phyloP scores from a whole-genome alignment of 2,797 vertebrate genomes.

The Dermochelys coriacea region DNA sequence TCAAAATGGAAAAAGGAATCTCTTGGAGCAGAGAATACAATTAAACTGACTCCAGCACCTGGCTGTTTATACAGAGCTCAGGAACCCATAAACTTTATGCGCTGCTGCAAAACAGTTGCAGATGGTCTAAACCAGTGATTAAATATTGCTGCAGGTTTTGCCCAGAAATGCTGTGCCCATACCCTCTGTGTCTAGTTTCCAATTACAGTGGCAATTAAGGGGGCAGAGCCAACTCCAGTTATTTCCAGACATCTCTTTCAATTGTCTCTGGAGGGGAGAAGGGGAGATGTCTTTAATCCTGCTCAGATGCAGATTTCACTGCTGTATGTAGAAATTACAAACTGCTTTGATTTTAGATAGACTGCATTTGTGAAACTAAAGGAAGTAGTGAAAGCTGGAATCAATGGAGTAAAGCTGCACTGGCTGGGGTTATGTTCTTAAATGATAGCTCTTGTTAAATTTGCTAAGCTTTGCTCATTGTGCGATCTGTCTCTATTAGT shows the following conservation, averaged over 20 bases:
- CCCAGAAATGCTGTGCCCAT: conserved; percentile 46
- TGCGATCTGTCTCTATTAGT: not conserved
- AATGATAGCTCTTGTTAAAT: not conserved
- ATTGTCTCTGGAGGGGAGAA: conserved; percentile 8
- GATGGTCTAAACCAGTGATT: conserved; percentile 75
- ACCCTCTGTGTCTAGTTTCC: conserved; percentile 49
- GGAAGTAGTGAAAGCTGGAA: not conserved
- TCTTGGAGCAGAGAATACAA: conserved; percentile 36
- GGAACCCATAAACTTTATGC: conserved; percentile 66
- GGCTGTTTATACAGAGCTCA: conserved; percentile 60
- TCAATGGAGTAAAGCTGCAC: rapidly evolving
- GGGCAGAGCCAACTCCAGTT: conserved; percentile 46
- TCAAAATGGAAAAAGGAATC: conserved; percentile 45
- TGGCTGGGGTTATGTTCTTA: not conserved
- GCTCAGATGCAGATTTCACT: conserved; percentile 35
- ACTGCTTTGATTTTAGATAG: conserved; percentile 37
- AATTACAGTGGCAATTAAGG: conserved; percentile 60
- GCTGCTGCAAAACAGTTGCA: conserved; percentile 75
- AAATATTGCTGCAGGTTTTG: conserved; percentile 66
- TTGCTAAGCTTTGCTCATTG: not conserved
- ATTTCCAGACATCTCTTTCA: conserved; percentile 35
- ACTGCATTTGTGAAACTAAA: not conserved
- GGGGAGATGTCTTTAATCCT: conserved; percentile 35
- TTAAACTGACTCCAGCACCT: conserved; percentile 66
- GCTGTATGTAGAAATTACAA: conserved; percentile 6